phyloP scores from a whole-genome alignment of 2,113 vertebrate species.

The Bubo scandiacus region DNA sequence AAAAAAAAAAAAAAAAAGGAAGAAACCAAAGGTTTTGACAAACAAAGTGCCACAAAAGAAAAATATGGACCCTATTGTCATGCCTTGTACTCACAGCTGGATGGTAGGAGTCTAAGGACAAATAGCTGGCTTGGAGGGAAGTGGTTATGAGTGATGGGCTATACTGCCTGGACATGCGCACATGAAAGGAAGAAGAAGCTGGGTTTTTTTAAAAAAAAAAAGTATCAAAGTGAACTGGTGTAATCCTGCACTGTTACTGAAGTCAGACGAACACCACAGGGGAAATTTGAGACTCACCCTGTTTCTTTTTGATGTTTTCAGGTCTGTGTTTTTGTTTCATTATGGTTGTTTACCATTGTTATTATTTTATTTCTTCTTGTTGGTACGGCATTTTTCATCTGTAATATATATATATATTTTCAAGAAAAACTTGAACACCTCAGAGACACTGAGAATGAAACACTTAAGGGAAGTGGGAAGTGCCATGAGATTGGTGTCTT shows the following conservation, averaged over 20 bases:
- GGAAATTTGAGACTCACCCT: conserved; percentile 37
- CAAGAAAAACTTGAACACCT: conserved; percentile 57
- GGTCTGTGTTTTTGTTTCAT: conserved; percentile 41
- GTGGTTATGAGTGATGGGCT: conserved; percentile 15
- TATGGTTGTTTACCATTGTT: conserved; percentile 15
- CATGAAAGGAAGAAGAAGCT: conserved; percentile 37
- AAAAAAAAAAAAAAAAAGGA: conserved; percentile 11
- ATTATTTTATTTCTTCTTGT: conserved; percentile 57
- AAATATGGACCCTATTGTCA: conserved; percentile 50
- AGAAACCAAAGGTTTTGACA: conserved; percentile 91
- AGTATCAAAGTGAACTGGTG: neutral
- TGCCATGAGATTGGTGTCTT: conserved; percentile 34
- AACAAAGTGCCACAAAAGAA: conserved; percentile 76
- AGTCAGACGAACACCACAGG: conserved; percentile 54
- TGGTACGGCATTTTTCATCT: conserved; percentile 56
- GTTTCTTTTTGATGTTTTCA: conserved; percentile 57
- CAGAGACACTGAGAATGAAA: conserved; percentile 53
- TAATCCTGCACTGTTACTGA: conserved; percentile 82
- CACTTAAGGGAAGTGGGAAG: conserved; percentile 2
- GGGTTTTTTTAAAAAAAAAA: neutral
- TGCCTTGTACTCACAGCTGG: conserved; percentile 57
- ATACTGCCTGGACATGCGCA: conserved; percentile 62
- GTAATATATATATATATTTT: neutral
- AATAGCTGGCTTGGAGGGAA: conserved; percentile 29
- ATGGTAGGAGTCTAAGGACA: conserved; percentile 48